phyloP scores from a whole-genome alignment of 1,140 invertebrate genomes.

The Drosophila erecta region DNA sequence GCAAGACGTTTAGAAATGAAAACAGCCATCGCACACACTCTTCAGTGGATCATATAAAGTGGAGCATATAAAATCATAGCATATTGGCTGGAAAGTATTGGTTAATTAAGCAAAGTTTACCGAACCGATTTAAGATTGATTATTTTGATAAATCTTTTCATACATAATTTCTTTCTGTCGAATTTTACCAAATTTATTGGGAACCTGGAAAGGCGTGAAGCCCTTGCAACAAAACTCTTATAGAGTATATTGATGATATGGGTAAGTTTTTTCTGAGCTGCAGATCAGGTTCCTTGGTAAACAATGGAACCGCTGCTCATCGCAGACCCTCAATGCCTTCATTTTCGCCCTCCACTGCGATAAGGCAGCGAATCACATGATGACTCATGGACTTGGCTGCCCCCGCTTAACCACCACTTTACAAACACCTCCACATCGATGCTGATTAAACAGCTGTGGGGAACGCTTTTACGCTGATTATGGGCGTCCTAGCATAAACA shows the following conservation, averaged over 20 bases:
- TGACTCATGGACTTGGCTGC: constrained; percentile 28
- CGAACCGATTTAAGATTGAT: no score
- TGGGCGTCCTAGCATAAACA: constrained; percentile 43
- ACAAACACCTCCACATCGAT: constrained; percentile 26
- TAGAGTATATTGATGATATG: constrained; percentile 13
- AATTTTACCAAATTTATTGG: neutral
- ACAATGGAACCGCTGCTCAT: constrained; percentile 26
- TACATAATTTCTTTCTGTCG: no score
- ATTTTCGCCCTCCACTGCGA: constrained; percentile 14
- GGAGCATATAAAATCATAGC: neutral
- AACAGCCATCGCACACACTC: constrained; percentile 4
- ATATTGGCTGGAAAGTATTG: no score
- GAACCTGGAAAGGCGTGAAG: neutral
- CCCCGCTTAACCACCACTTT: constrained; percentile 7
- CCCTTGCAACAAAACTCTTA: neutral
- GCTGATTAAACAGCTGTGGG: constrained; percentile 55
- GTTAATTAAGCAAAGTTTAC: no score
- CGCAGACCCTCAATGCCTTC: constrained; percentile 4
- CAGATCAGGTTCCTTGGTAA: constrained; percentile 43
- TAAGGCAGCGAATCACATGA: constrained; percentile 18
- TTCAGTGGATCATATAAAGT: neutral
- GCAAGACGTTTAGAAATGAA: constrained; percentile 5
- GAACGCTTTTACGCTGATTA: constrained; percentile 36
- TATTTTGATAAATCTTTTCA: no score
- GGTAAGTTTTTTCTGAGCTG: constrained; percentile 1